These are phyloP conservation scores for Chroicocephalus ridibundus DNA, from an alignment of 2,113 vertebrate species.

Conservation along the genomic window DNA sequence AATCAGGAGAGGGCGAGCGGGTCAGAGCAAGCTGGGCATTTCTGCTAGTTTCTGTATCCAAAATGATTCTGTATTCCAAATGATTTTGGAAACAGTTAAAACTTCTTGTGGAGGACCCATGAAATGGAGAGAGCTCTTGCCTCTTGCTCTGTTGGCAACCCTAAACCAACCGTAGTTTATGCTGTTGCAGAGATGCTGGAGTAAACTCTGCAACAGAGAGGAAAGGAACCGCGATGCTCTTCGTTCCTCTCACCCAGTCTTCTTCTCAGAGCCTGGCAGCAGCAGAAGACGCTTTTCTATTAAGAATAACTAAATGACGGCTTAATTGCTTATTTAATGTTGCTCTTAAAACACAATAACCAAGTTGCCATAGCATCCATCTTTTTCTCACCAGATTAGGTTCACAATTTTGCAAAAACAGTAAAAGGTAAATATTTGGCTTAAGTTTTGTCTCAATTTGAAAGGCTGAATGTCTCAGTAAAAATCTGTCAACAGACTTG, in stretches of 20 bases:
- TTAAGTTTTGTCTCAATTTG: not conserved
- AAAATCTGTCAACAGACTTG: not conserved
- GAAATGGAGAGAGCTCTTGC: not conserved
- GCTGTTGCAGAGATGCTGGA: not conserved
- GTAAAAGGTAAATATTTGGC: not conserved
- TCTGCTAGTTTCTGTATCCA: not conserved
- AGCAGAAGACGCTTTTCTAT: not conserved
- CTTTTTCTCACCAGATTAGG: not conserved
- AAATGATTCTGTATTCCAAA: not conserved
- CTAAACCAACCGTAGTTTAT: not conserved
- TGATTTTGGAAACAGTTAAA: not conserved
- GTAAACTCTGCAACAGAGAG: not conserved
- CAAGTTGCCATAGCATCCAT: not conserved
- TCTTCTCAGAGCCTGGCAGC: not conserved
- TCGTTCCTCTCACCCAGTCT: not conserved
- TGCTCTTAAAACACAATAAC: not conserved
- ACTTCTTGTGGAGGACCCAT: not conserved
- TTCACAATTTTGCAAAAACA: not conserved
- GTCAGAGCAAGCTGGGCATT: not conserved
- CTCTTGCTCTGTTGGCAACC: not conserved
- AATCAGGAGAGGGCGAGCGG: not conserved
- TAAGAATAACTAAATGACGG: not conserved
- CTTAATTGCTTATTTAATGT: not conserved
- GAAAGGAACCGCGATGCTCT: rapidly evolving
- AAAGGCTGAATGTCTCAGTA: not conserved